Conservation (phyloP, 1,140 invertebrate species). For the Bombus sylvicola region DNA sequence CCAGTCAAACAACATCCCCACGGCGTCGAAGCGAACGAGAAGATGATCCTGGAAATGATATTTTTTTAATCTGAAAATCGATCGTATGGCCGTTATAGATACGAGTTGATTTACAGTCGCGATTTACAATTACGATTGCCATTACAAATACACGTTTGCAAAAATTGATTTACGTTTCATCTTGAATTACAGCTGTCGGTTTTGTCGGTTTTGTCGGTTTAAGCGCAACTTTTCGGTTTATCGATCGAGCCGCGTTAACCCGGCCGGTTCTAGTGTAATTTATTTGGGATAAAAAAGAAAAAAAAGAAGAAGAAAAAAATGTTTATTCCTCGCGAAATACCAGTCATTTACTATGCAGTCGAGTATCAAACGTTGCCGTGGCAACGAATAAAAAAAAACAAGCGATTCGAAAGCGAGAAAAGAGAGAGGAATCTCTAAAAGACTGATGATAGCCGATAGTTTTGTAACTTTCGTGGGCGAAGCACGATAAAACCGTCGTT, state of each 20-base stretch:
- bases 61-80: background rate
- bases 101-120: background rate
- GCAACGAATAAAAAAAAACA: background rate
- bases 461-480: background rate
- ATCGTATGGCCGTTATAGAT: background rate
- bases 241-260: background rate
- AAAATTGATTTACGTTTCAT: background rate
- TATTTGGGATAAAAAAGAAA: background rate
- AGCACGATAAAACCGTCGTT: background rate
- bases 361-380: background rate
- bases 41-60: background rate
- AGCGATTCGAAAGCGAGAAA: background rate
- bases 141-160: background rate
- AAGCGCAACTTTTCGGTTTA: background rate
- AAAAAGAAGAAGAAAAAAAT: background rate
- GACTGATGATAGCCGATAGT: background rate
- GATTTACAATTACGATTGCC: too few species aligned
- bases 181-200: background rate
- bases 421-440: background rate
- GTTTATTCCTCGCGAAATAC: background rate
- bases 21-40: too few species aligned
- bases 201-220: background rate
- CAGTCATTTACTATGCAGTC: background rate
- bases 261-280: background rate
- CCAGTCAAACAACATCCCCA: background rate